Evolutionary conservation across 2,797 vertebrate genomes (phyloP), one percentile per base, ranked within the genome.

Genomic region (Threskiornis aethiopicus): DNA sequence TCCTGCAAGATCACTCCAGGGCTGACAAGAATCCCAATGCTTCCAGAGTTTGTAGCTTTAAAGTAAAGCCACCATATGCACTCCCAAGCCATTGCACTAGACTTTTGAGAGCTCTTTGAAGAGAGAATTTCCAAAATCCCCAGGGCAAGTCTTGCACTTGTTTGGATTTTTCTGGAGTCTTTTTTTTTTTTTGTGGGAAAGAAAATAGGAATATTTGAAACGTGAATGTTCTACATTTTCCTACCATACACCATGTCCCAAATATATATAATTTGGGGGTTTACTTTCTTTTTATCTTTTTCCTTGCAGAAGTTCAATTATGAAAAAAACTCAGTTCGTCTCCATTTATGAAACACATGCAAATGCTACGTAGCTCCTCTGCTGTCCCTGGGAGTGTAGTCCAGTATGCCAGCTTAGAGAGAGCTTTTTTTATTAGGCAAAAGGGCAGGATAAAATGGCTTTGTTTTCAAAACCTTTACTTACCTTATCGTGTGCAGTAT

Each of bases 201-300:
- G 6, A 72, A 59, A 65, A 41, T 4, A 81, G 4, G 31, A 80
- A 80, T 37, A 55, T 15, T 39, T 55, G 5, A 75, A 85, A 85
- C 22, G 28, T 4, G 0, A 41, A 10, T 13, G 1, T 44, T 82
- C 28, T 44, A 12, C 4, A 22, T 11, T 79, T 84, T 94, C 14
- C 51, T 76, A 37, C 18, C 14, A 35, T 39, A 42, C 3, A 41
- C 7, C 4, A 21, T 52, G 18, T 62, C 26, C 22, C 20, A 67
- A 47, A 42, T 42, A 54, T 6, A 20, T 11, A 44, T 11, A 59
- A 57, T 41, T 41, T 44, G 39, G 18, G 3, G 0, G 1, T 24
- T 55, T 31, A 14, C 10, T 57, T 79, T 58, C 1, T 24, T 78
- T 72, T 51, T 6, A 4, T 26, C 57, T 72, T 58, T 54, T 51